Conservation (phyloP, 2,888 invertebrate genomes). For the Periphyllus acericola region DNA sequence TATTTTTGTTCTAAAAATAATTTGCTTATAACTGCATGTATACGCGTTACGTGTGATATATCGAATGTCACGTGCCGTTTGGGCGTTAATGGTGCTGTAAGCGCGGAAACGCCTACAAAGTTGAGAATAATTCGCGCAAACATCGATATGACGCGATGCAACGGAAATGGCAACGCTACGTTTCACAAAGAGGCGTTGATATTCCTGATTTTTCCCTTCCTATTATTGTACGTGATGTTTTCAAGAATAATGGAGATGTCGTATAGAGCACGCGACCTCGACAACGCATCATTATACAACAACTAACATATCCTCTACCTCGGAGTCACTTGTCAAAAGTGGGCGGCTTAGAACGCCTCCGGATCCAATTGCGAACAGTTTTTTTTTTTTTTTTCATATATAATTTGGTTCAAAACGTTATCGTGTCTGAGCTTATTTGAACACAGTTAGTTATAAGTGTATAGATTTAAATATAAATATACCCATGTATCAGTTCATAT, state of each 20-base stretch:
- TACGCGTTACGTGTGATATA: slow-evolving; percentile 14
- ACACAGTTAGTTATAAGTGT: slow-evolving; percentile 13
- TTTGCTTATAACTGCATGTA: slow-evolving; percentile 10
- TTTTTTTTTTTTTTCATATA: not conserved
- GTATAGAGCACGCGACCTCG: slow-evolving; percentile 57
- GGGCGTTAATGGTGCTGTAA: slow-evolving; percentile 50
- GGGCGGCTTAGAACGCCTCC: slow-evolving; percentile 59
- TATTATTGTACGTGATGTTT: slow-evolving; percentile 54
- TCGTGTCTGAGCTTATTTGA: slow-evolving; percentile 46
- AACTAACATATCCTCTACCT: slow-evolving; percentile 53
- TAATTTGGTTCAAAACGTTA: slow-evolving; percentile 37
- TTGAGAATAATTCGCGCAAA: slow-evolving; percentile 35
- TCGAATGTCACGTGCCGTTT: slow-evolving; percentile 53
- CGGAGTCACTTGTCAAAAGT: slow-evolving; percentile 60
- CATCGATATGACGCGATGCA: slow-evolving; percentile 39
- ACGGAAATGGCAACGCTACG: slow-evolving; percentile 45
- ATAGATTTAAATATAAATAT: not conserved
- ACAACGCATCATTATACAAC: slow-evolving; percentile 60
- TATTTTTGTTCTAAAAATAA: slow-evolving; percentile 41
- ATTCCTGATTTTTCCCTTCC: slow-evolving; percentile 37
- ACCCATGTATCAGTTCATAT: not conserved
- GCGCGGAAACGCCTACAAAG: slow-evolving; percentile 32
- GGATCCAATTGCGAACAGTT: slow-evolving; percentile 50
- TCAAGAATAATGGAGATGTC: slow-evolving; percentile 60
- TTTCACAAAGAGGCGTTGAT: slow-evolving; percentile 47